A percentile compares a stretch with the other conserved stretches of the same genome.
phyloP scores from a whole-genome alignment of 2,113 vertebrate species.

The Campylomormyrus numenius region DNA sequence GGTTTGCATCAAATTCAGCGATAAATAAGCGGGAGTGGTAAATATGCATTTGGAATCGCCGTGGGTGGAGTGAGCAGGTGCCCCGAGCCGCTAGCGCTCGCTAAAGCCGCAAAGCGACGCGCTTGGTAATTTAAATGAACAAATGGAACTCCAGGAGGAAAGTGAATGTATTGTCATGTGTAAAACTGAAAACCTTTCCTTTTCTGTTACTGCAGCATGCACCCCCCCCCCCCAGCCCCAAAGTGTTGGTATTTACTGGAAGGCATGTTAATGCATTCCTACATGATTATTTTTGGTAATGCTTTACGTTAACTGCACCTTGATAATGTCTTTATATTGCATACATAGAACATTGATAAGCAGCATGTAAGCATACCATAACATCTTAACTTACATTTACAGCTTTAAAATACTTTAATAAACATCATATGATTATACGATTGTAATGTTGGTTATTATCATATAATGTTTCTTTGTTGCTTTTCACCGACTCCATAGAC shows the following conservation, averaged over 20 bases:
- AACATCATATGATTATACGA: neutral
- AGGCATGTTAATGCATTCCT: neutral
- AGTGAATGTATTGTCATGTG: conserved; percentile 1
- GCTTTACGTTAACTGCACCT: neutral
- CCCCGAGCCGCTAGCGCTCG: conserved; percentile 11
- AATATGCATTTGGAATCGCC: conserved; percentile 16
- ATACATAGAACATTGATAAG: neutral
- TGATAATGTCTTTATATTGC: neutral
- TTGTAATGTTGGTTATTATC: neutral
- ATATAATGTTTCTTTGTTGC: neutral
- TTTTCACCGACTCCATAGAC: neutral
- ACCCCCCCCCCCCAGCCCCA: neutral
- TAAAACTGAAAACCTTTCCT: neutral
- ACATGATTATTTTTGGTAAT: neutral
- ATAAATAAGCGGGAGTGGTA: conserved; percentile 21
- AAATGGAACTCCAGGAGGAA: conserved; percentile 1
- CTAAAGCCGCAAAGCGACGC: conserved; percentile 22
- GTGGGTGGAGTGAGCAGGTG: conserved; percentile 8
- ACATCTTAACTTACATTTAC: neutral
- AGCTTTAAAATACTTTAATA: neutral
- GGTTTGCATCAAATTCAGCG: conserved; percentile 8
- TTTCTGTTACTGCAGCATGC: neutral
- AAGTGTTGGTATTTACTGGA: neutral
- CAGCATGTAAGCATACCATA: neutral
- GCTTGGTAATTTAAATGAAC: conserved; percentile 25